Evolutionary conservation across 2,113 vertebrate species (phyloP).

Genomic region (Spea multiplicata): DNA sequence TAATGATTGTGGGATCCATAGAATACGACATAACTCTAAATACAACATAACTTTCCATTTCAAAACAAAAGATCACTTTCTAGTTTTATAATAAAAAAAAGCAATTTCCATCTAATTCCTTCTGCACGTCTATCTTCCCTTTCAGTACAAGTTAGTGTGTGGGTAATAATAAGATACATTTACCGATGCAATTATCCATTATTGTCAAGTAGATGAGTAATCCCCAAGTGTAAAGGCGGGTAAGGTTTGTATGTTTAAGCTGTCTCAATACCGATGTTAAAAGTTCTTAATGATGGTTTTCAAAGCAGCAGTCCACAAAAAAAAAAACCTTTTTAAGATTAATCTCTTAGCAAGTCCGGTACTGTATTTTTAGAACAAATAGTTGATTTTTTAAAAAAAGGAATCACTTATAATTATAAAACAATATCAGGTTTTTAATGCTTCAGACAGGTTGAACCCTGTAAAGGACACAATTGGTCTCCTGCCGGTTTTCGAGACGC

Average conservation of each 20-base stretch:
- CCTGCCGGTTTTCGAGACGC: conserved; percentile 16
- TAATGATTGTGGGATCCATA: no score
- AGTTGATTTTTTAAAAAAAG: conserved; percentile 28
- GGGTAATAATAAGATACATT: conserved; percentile 63
- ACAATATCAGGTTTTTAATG: conserved; percentile 1
- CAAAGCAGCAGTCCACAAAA: conserved; percentile 32
- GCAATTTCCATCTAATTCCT: conserved; percentile 55
- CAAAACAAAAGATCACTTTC: not conserved
- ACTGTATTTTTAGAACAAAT: conserved; percentile 28
- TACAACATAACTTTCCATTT: not conserved
- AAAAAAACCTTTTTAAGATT: conserved; percentile 31
- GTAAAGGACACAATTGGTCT: conserved; percentile 26
- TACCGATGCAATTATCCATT: conserved; percentile 70
- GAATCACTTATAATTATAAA: conserved; percentile 30
- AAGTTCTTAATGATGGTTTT: conserved; percentile 40
- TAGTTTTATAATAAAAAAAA: conserved; percentile 30
- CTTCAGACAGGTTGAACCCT: not conserved
- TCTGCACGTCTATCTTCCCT: conserved; percentile 56
- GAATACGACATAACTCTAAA: not conserved
- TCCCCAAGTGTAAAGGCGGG: conserved; percentile 66
- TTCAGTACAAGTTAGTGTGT: conserved; percentile 58
- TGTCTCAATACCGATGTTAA: conserved; percentile 59
- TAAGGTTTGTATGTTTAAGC: conserved; percentile 72
- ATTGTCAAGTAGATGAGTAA: conserved; percentile 65
- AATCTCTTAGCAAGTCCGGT: conserved; percentile 35